Base-by-base conservation (phyloP, 2,797 vertebrate genomes). In the Argyrosomus regius region DNA sequence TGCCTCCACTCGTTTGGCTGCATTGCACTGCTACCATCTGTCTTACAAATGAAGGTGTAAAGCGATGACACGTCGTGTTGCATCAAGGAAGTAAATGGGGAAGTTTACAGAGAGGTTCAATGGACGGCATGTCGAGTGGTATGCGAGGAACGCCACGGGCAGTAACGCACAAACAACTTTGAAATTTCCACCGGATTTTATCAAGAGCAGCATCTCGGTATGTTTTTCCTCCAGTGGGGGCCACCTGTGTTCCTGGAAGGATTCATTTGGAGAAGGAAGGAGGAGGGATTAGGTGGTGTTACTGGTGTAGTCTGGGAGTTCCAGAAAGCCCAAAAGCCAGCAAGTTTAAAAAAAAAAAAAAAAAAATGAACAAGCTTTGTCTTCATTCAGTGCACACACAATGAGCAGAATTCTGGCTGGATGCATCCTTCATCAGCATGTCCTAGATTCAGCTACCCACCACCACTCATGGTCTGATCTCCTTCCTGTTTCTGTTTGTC, bases 171-270 rank as follows among this genome's bases (percentile, higher is more conserved):
- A 24, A 73, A 39, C 49, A 14, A 48, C 71, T 87, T 75, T 82
- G 76, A 79, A 77, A 57, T 43, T 11, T 70, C 14, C 41, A 53
- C 3, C 0, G 48, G 75, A 46, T 60, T 83, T 87, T 87, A 88
- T 77, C 78, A 53, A 54, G 63, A 84, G 52, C 73, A 72, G 64
- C 68, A 72, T 88, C 86, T 77, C 52, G 77, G 77, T 82, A 57
- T 91, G 88, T 87, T 83, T 88, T 82, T 64, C 75, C 69, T 82
- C 63, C 77, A 17, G 75, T 60, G 63, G 87, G 78, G 86, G 82
- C 70, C 90, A 90, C 89, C 88, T 86, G 82, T 88, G 81, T 93
- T 92, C 90, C 88, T 90, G 88, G 81, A 89, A 89, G 91, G 89
- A 93, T 91, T 90, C 87, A 63, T 71, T 59, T 41, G 50, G 65